These are phyloP conservation scores for Augochlora pura DNA, from an alignment of 1,140 invertebrate genomes.

Conservation along the genomic window DNA sequence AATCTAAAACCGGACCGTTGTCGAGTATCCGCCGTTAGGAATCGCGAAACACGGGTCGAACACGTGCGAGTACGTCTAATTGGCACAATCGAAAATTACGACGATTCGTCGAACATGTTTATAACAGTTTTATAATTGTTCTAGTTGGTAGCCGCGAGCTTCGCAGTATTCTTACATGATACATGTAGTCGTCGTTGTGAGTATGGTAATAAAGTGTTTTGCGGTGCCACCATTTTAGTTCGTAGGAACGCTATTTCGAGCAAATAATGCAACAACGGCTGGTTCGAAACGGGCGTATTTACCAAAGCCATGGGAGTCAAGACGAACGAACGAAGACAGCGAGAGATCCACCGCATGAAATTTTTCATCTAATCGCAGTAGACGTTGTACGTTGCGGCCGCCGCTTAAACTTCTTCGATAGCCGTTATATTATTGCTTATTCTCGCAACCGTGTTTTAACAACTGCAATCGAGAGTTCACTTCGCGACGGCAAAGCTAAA, in stretches of 20 bases:
- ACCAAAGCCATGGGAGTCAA: background rate
- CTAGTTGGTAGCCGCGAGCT: too few relatives aligned
- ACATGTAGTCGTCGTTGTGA: background rate
- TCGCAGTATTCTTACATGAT: background rate
- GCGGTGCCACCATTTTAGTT: background rate
- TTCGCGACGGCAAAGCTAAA: too few relatives aligned
- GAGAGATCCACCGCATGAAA: background rate
- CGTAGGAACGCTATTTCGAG: background rate
- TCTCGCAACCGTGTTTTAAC: too few relatives aligned
- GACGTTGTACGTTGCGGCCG: background rate
- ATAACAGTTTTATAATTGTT: too few relatives aligned
- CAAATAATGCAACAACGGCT: background rate
- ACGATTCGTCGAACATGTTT: too few relatives aligned
- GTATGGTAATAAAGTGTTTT: background rate
- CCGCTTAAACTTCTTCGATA: background rate
- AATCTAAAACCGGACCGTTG: slow-evolving; percentile 20
- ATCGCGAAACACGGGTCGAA: background rate
- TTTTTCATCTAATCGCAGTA: slow-evolving; percentile 1
- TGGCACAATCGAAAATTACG: too few relatives aligned
- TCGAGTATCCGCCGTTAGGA: slow-evolving; percentile 9
- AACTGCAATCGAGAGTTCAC: too few relatives aligned
- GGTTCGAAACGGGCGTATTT: background rate
- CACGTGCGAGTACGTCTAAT: background rate
- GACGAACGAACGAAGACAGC: too few relatives aligned
- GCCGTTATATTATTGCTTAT: too few relatives aligned